Evolutionary conservation across 1,140 invertebrate genomes (phyloP), one percentile per base, ranked within the genome.

Genomic region (Scaptodrosophila lebanonensis): DNA sequence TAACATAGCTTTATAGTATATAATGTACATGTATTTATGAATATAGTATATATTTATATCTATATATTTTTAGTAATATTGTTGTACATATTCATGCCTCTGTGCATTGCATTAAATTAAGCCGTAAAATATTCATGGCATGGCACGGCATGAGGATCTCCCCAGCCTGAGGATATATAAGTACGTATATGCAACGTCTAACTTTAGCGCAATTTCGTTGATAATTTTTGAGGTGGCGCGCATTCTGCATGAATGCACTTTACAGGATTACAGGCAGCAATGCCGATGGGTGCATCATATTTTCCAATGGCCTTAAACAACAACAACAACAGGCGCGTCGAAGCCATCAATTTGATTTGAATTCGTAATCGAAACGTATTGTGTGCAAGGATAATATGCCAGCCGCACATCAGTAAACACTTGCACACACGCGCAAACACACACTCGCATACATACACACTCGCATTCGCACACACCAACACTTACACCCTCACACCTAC

Each of bases 331-430:
- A 47, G 65, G 39, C 48, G 50, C 61, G 61, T 50, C n/a, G n/a
- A n/a, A n/a, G n/a, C n/a, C 65, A 68, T 67, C 59, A 77, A 77
- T 82, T 73, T 66, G 73, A 73, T 73, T 79, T 77, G 68, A 82
- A 77, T 77, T 60, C 75, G 73, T 82, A 77, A 77, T 77, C 73
- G 73, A 73, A 77, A 73, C 68, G 73, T 79, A 77, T 77, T 77
- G 73, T 72, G 54, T 50, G 33, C 44, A 29, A 33, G 50, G 18
- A 61, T 66, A 39, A 68, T 60, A 73, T 68, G 70, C 70, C 20
- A 36, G 13, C 43, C 36, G 29, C 48, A 40, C 48, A 49, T n/a
- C n/a, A n/a, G n/a, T n/a, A n/a, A n/a, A n/a, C n/a, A n/a, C n/a
- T n/a, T n/a, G 54, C 33, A 50, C 20, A 36, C 29, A 42, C 17